Evolutionary conservation across 1,140 invertebrate species (phyloP), one percentile per base, ranked within the genome.

Genomic region (Micrasema minimum): DNA sequence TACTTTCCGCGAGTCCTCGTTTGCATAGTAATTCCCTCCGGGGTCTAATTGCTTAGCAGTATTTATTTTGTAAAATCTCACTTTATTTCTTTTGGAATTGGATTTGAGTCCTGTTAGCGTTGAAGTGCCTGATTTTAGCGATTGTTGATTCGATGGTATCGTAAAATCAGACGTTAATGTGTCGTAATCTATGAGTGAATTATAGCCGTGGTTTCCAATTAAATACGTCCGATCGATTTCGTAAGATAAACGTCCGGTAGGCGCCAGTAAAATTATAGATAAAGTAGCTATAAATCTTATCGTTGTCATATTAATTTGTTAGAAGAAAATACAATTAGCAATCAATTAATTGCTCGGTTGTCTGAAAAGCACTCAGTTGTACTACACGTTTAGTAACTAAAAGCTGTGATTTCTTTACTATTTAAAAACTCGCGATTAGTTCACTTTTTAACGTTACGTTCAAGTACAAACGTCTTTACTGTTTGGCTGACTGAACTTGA

Each of bases 181-280:
- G 31, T 69, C 38, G 16, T 35, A 41, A 18, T 59, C 51, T 14
- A 37, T 9, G 12, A 46, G 26, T 16, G 41, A 59, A 61, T 45
- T 48, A 18, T 69, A 59, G 0, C 66, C 66, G 31, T 61, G 66
- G 16, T 69, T 69, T 41, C 66, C 66, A 37, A 69, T 31, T 0
- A 23, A 14, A 35, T 59, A 59, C 18, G 14, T 11, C 35, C 66
- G 57, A 22, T 69, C 53, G 12, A 59, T 61, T 37, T 69, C 53
- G 23, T 31, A 69, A 7, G 22, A 59, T 9, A 48, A 18, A 5
- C 7, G 23, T 61, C 16, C 43, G 20, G 46, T 50, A 37, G 31
- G 23, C 18, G 23, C 6, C 7, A 3, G 37, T 59, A 59, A 20
- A 11, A 11, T 20, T 9, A 38, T 9, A 41, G 10, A 59, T 41